phyloP scores from a whole-genome alignment of 35 echinoderm and acorn worm species.

The Lytechinus pictus region DNA sequence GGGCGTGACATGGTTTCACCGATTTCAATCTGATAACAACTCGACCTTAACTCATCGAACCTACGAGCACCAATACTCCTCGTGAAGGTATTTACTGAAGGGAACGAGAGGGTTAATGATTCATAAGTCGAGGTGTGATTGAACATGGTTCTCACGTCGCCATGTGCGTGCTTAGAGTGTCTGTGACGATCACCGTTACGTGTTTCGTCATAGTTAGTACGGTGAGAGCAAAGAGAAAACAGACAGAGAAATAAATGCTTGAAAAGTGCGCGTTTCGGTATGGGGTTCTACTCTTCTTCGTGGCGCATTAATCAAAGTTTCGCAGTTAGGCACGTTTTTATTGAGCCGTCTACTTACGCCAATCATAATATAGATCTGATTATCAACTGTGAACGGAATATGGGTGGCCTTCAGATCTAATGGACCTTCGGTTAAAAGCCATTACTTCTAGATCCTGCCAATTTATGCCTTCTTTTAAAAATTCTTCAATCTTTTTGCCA shows the following conservation, averaged over 20 bases:
- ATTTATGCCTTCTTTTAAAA: neutral
- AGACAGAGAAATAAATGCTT: neutral
- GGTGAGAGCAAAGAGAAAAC: neutral
- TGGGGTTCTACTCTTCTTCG: neutral
- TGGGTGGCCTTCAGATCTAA: neutral
- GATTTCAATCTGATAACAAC: neutral
- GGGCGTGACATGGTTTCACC: conserved; percentile 6
- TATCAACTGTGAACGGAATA: conserved; percentile 40
- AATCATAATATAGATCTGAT: conserved; percentile 43
- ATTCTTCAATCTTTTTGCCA: neutral
- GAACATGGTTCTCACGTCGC: conserved; percentile 8
- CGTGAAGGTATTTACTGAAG: neutral
- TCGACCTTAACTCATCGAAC: neutral
- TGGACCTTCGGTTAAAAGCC: conserved; percentile 44
- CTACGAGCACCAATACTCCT: neutral
- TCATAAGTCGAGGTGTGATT: neutral
- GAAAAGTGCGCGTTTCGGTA: neutral
- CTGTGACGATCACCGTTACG: conserved; percentile 1
- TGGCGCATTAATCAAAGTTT: neutral
- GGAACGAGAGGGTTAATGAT: neutral
- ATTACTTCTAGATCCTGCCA: neutral
- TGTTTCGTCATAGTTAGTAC: conserved; percentile 1
- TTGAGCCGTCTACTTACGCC: conserved; percentile 41
- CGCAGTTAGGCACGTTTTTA: conserved; percentile 25
- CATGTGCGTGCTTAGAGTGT: conserved; percentile 9